A percentile compares a stretch with the other conserved stretches of the same genome.
Conservation (phyloP, 92 coral and sea anemone genomes). For the Phymanthus crucifer region DNA sequence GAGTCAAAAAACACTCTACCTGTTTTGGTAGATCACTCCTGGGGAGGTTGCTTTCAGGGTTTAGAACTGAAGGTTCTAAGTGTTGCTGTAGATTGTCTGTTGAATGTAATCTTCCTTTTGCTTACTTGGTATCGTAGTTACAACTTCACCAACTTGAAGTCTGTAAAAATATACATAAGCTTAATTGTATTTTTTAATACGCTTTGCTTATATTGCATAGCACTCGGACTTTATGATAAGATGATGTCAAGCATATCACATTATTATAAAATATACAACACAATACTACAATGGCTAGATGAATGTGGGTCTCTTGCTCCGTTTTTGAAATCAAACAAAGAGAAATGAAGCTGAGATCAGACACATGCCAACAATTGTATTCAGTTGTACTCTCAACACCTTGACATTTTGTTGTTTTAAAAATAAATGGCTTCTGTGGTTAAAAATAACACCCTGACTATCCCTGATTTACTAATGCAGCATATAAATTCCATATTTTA, state of each 20-base stretch:
- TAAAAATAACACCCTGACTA: not conserved
- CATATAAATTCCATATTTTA: not conserved
- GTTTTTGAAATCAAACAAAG: too few relatives aligned
- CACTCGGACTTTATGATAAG: too few relatives aligned
- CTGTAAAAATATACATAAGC: conserved; percentile 28
- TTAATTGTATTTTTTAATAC: not conserved
- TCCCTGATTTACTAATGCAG: not conserved
- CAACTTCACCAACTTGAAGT: conserved; percentile 99
- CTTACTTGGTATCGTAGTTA: conserved; percentile 98
- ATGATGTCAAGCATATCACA: not conserved
- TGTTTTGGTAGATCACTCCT: too few relatives aligned
- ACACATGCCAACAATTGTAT: not conserved
- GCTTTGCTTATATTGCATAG: not conserved
- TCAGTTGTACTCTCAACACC: not conserved
- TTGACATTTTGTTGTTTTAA: not conserved
- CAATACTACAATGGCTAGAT: not conserved
- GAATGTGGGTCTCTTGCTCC: too few relatives aligned
- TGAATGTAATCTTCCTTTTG: not conserved
- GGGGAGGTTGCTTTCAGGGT: too few relatives aligned
- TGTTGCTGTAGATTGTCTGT: not conserved
- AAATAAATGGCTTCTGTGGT: not conserved
- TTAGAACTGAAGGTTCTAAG: too few relatives aligned
- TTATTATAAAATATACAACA: not conserved
- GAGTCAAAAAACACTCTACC: too few relatives aligned
- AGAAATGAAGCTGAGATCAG: too few relatives aligned